Conservation (phyloP, 2,888 invertebrate genomes). For the Metalampra italica region DNA sequence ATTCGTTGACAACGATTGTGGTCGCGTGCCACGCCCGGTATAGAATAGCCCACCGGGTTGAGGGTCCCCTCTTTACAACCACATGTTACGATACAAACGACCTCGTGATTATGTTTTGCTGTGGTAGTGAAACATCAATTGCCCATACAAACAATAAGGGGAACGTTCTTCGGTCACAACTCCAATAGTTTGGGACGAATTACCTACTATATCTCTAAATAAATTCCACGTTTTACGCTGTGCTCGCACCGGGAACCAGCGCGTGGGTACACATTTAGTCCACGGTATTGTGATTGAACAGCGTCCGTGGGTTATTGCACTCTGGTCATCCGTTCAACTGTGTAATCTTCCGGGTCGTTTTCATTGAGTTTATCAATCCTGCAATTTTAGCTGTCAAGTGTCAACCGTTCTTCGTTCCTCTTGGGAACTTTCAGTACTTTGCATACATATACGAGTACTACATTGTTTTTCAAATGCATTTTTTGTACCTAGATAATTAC, state of each 20-base stretch:
- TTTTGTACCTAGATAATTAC: too few species aligned
- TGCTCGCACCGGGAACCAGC: slow-evolving; percentile 35
- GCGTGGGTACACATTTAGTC: slow-evolving; percentile 17
- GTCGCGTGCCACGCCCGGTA: slow-evolving; percentile 29
- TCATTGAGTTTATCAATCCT: slow-evolving; percentile 26
- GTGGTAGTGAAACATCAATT: slow-evolving; percentile 24
- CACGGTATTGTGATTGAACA: slow-evolving; percentile 23
- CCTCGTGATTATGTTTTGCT: slow-evolving; percentile 27
- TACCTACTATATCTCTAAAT: slow-evolving; percentile 31
- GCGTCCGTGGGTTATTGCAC: slow-evolving; percentile 58
- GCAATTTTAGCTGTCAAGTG: not conserved
- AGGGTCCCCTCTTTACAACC: slow-evolving; percentile 30
- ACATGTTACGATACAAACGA: slow-evolving; percentile 33
- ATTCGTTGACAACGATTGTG: slow-evolving; percentile 17
- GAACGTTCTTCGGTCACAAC: too few species aligned
- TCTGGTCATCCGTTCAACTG: slow-evolving; percentile 43
- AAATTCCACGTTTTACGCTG: slow-evolving; percentile 35
- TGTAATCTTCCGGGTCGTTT: slow-evolving; percentile 45
- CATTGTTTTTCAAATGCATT: too few species aligned
- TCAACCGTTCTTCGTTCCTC: not conserved
- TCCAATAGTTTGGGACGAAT: too few species aligned
- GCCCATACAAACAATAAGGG: too few species aligned
- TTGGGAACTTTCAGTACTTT: not conserved
- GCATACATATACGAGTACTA: too few species aligned
- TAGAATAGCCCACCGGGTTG: slow-evolving; percentile 18